These are phyloP conservation scores for Tetheella fluctuosa DNA, from an alignment of 2,888 invertebrate species.

Conservation along the genomic window DNA sequence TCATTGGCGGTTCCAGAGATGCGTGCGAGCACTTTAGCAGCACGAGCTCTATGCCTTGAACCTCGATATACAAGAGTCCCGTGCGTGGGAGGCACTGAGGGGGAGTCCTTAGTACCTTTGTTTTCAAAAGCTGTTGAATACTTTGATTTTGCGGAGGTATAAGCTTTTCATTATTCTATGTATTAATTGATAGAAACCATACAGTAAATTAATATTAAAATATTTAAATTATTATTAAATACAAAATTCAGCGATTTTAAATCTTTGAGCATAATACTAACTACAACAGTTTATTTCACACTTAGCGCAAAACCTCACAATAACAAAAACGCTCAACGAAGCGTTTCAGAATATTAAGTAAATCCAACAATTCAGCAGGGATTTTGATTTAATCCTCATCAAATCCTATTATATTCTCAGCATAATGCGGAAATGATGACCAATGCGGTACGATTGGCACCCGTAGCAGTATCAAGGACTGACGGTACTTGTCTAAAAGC, in stretches of 20 bases:
- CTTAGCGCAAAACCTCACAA: conserved; percentile 2
- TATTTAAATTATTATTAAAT: no score
- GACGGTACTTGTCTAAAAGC: conserved; percentile 54
- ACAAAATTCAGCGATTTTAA: no score
- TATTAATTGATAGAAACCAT: neutral
- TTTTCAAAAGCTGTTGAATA: conserved; percentile 75
- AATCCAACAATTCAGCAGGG: conserved; percentile 10
- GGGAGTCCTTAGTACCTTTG: conserved; percentile 67
- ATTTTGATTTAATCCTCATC: conserved; percentile 14
- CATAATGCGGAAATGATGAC: conserved; percentile 70
- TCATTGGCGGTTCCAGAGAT: conserved; percentile 76
- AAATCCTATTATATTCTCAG: conserved; percentile 40
- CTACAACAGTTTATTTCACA: neutral
- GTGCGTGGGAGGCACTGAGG: conserved; percentile 75
- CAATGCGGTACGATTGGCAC: conserved; percentile 60
- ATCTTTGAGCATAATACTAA: neutral
- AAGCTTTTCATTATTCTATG: neutral
- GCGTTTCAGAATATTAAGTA: conserved; percentile 7
- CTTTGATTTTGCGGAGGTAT: conserved; percentile 72
- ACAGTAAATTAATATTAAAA: no score
- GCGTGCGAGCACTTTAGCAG: conserved; percentile 75
- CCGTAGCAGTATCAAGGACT: conserved; percentile 49
- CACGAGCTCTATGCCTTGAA: conserved; percentile 68
- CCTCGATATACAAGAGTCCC: conserved; percentile 72
- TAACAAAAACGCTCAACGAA: conserved; percentile 11